Base-by-base conservation (phyloP, 2,888 invertebrate genomes). In the Sarcophaga carnaria region DNA sequence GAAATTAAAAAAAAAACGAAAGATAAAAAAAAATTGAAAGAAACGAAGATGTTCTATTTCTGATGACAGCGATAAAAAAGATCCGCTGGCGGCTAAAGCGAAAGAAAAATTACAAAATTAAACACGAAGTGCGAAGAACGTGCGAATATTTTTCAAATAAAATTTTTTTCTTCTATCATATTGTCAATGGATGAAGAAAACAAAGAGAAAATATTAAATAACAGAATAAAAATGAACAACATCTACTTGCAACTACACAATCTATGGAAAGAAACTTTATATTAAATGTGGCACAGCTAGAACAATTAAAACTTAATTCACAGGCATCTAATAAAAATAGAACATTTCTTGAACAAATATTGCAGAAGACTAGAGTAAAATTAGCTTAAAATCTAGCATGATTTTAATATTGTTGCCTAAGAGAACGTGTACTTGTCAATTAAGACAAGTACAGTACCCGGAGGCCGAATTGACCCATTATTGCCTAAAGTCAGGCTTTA, bases 41-140 rank as follows among this genome's bases (percentile, higher is more conserved):
- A 62, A 69, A 76, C 64, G 20, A 76, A 59, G 76, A 76, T 70
- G 81, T 82, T 82, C 77, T 82, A 71, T 71, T 82, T 71, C 27
- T 66, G 64, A 66, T 49, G 70, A 75, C 27, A 37, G 22, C 11
- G 11, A 22, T 59, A 64, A 27, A 64, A 64, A 27, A 64, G 54
- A 62, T 37, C 25, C 59, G 54, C 66, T 76, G 76, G 37, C 59
- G 54, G 67, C 37, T 37, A 10, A 37, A 37, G 37, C 37, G 2
- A 37, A 37, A 37, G 37, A 37, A 37, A 37, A 37, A 37, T 37
- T 37, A 37, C 2, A 37, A 37, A 37, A 37, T 37, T 37, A 37
- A 72, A 45, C 25, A 11, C 27, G 27, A 64, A 67, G 67, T 59
- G 17, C n/a, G n/a, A 83, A 71, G 72, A 72, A 78, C 77, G 83